Evolutionary conservation across 2,113 vertebrate species (phyloP).

Genomic region (Hydrochoerus hydrochaeris): DNA sequence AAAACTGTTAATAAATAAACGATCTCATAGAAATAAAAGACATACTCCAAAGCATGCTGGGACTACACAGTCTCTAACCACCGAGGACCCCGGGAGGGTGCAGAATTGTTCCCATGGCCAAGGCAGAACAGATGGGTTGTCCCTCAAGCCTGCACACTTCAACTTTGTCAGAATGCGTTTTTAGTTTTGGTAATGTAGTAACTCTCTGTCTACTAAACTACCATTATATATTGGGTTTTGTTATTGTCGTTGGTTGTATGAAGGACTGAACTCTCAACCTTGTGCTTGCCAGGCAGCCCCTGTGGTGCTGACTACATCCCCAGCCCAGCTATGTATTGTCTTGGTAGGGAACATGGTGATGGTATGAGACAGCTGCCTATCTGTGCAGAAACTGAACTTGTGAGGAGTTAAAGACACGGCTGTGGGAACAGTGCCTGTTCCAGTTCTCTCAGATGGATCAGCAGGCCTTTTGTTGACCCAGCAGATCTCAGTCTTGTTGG

Average conservation of each 20-base stretch:
- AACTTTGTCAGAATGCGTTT: background rate
- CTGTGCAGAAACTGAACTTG: background rate
- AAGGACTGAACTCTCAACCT: no score
- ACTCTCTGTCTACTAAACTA: background rate
- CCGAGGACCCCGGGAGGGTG: rapidly evolving
- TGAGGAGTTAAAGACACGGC: background rate
- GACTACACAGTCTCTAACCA: background rate
- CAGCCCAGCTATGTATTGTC: background rate
- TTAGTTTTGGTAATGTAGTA: background rate
- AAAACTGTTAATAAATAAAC: background rate
- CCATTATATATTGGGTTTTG: background rate
- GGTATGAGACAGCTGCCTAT: background rate
- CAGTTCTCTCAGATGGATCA: background rate
- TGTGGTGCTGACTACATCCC: no score
- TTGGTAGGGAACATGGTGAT: background rate
- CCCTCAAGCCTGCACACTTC: background rate
- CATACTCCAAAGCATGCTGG: background rate
- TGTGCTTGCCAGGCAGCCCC: no score
- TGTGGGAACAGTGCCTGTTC: no score
- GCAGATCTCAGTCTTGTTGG: background rate
- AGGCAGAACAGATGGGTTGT: background rate
- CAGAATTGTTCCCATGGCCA: background rate
- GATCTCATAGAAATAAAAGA: background rate
- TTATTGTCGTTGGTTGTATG: no score
- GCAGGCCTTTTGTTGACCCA: background rate